These are phyloP conservation scores for Stichodactyla helianthus DNA, from an alignment of 64 coral and sea anemone genomes.

Conservation along the genomic window DNA sequence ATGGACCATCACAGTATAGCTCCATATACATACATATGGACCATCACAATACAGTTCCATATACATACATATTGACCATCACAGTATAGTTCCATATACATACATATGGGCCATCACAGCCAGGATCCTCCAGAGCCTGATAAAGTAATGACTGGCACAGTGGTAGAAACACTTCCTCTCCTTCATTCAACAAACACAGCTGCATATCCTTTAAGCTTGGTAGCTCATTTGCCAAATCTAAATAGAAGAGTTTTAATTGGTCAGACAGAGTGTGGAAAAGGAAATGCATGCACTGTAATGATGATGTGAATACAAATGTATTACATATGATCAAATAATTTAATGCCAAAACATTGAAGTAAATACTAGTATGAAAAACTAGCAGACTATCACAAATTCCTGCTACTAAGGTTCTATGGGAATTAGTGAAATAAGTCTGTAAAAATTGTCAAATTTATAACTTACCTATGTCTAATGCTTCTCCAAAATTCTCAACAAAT, in stretches of 20 bases:
- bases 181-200: constrained; percentile 74
- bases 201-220: constrained; percentile 91
- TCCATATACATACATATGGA: too few relatives aligned
- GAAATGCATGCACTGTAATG: too few relatives aligned
- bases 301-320: too few relatives aligned
- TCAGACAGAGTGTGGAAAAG: too few relatives aligned
- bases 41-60: neutral
- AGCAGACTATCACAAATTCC: too few relatives aligned
- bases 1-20: too few relatives aligned
- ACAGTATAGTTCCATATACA: constrained; percentile 6
- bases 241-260: neutral
- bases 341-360: too few relatives aligned
- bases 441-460: neutral
- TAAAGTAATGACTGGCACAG: constrained; percentile 73
- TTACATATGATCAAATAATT: too few relatives aligned
- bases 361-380: too few relatives aligned
- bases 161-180: constrained; percentile 82
- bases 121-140: constrained; percentile 84
- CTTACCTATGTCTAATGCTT: constrained; percentile 86
- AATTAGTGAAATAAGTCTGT: too few relatives aligned
- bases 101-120: constrained; percentile 87
- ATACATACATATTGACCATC: constrained; percentile 53
- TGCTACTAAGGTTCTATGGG: too few relatives aligned
- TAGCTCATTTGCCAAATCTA: constrained; percentile 78
- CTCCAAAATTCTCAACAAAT: constrained; percentile 95